Evolutionary conservation across 2,113 vertebrate genomes (phyloP), one percentile per base, ranked within the genome.

Genomic region (Pogonocichla stellata): DNA sequence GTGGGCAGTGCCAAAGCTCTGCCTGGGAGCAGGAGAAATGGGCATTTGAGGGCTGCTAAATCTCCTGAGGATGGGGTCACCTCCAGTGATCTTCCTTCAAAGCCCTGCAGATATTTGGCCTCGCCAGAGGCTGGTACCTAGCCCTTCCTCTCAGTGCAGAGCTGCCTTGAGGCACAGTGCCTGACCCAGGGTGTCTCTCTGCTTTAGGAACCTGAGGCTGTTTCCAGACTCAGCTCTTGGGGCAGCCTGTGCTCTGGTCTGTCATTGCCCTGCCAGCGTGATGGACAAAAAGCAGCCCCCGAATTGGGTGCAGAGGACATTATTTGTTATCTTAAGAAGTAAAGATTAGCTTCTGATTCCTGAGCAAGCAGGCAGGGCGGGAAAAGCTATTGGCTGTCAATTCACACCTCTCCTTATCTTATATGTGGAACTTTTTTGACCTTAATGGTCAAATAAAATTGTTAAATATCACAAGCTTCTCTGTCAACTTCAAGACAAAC

Each of bases 391-490:
- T 89, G 93, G 88, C 73, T 85, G 72, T 70, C 93, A 93, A 36
- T 90, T 86, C 70, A 78, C 62, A 82, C 83, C 64, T 83, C 90
- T 92, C 79, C 2, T 14, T 14, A 73, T 89, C 91, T 71, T 93
- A 43, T 78, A 89, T 97, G 84, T 80, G 80, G 90, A 95, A 97
- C 90, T 90, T 96, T 92, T 95, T 90, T 95, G 87, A 97, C 90
- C 93, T 95, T 95, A 97, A 94, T 96, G 80, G 94, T 96, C 95
- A 95, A 94, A 96, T 97, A 96, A 96, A 96, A 97, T 96, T 95
- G 94, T 95, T 97, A 97, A 97, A 97, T 96, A 96, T 94, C 94
- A 97, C 83, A 70, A 96, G 86, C 88, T 94, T 97, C 93, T 97
- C 94, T 96, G 93, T 96, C 95, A 96, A 88, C 92, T 93, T 97